Conservation (phyloP, 37 sponge, comb jelly and placozoan genomes). For the Mnemiopsis leidyi region DNA sequence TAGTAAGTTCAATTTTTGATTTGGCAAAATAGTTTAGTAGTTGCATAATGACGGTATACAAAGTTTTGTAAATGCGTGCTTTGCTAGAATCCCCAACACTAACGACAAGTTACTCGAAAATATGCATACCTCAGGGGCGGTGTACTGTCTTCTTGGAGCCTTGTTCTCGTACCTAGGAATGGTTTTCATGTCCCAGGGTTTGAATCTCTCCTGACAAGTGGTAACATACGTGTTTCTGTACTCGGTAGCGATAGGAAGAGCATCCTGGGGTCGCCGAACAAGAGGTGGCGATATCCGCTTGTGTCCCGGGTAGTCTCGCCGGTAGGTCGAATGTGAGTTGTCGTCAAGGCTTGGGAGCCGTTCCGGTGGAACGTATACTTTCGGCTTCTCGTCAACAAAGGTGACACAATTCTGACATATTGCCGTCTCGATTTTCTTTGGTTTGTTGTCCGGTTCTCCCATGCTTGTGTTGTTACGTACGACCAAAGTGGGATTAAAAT, state of each 20-base stretch:
- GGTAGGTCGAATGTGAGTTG: neutral
- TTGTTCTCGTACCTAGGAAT: constrained; percentile 54
- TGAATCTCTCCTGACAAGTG: constrained; percentile 60
- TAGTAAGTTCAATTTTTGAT: no score
- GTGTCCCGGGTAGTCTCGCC: constrained; percentile 52
- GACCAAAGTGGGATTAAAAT: neutral
- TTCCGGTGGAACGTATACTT: neutral
- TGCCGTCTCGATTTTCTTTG: neutral
- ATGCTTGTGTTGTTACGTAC: neutral
- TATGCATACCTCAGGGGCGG: constrained; percentile 45
- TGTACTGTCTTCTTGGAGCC: constrained; percentile 46
- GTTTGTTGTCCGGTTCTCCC: neutral
- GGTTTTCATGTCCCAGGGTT: constrained; percentile 48
- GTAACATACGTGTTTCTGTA: constrained; percentile 21
- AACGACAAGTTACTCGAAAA: no score
- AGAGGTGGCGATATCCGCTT: constrained; percentile 51
- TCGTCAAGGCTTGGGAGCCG: neutral
- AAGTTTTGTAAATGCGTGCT: no score
- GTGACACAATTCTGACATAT: neutral
- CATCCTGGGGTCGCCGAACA: constrained; percentile 20
- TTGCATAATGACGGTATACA: no score
- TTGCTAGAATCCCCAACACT: no score
- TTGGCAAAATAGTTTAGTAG: no score
- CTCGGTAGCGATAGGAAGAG: constrained; percentile 37
- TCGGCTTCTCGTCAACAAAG: neutral